Base-by-base conservation (phyloP, 1,140 invertebrate genomes). In the Platyscapa corneri region DNA sequence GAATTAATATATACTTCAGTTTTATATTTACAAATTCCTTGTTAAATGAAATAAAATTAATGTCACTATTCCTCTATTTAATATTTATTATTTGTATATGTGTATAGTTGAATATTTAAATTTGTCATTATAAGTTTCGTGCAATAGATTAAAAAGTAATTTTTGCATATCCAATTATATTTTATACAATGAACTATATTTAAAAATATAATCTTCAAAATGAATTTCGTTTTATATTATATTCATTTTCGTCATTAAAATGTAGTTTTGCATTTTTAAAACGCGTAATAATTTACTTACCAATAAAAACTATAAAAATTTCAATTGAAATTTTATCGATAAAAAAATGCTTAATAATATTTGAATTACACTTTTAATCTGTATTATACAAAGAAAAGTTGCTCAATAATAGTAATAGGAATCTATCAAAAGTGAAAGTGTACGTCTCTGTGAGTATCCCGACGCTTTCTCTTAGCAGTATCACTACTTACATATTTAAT, bases 401-500 rank as follows among this genome's bases (percentile, higher is more conserved):
- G 89, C 88, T 83, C 85, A 89, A 89, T 86, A 82, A 87, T 74
- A 87, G 39, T 77, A 56, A 83, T 82, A 60, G 32, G 79, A 75
- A 82, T 84, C 81, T 86, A 83, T 86, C 70, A 88, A 86, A 90
- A 90, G 90, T 90, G 90, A 90, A 90, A 90, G 90, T 89, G 85
- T 83, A 86, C 87, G 81, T 89, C 86, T 86, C 86, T 86, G 80
- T 84, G 86, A 88, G 83, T 56, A 86, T 74, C 75, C 78, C 56
- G 37, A 46, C 79, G 84, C 90, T 90, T 90, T 90, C 90, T 90
- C 90, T 84, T 64, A 82, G 5, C n/a, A 34, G 72, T 88, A 87
- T 88, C 88, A 87, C 84, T 87, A 77, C 82, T 83, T 82, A 83
- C 84, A 84, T 89, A 37, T 60, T 67, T 84, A 86, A 85, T 86